These are phyloP conservation scores for human DNA, from an alignment of 2,113 vertebrate genomes.

Conservation along the genomic window DNA sequence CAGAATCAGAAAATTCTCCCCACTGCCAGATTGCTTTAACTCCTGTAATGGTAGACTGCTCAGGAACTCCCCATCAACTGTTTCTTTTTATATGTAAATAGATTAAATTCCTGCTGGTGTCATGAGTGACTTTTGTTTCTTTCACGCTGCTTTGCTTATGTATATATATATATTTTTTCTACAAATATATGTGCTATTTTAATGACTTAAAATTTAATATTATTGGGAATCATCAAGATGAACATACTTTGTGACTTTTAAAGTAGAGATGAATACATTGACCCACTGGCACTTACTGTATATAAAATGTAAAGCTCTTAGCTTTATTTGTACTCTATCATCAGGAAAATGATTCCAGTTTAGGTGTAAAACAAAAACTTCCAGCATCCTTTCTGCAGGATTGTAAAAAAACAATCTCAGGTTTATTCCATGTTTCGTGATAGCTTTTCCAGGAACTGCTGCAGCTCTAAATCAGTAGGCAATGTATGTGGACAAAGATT, in stretches of 20 bases:
- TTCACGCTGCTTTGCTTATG: not conserved
- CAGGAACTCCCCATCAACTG: not conserved
- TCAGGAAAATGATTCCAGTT: not conserved
- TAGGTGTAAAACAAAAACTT: not conserved
- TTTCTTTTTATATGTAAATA: not conserved
- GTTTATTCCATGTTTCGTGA: not conserved
- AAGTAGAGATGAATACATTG: not conserved
- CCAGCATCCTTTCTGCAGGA: not conserved
- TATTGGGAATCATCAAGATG: not conserved
- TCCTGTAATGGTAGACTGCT: not conserved
- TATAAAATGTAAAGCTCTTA: not conserved
- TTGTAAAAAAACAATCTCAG: not conserved
- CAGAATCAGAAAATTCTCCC: not conserved
- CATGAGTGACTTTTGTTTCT: not conserved
- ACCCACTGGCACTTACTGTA: not conserved
- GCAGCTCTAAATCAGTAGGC: not conserved
- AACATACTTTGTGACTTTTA: not conserved
- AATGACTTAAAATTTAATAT: not conserved
- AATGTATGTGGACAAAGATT: not conserved
- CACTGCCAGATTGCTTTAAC: not conserved
- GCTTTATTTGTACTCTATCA: not conserved
- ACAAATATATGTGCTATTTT: not conserved
- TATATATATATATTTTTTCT: not conserved
- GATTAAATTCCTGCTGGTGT: not conserved
- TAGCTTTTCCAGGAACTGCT: not conserved